These are phyloP conservation scores for Myanophis thanlyinensis DNA, from an alignment of 2,113 vertebrate species.

Conservation along the genomic window DNA sequence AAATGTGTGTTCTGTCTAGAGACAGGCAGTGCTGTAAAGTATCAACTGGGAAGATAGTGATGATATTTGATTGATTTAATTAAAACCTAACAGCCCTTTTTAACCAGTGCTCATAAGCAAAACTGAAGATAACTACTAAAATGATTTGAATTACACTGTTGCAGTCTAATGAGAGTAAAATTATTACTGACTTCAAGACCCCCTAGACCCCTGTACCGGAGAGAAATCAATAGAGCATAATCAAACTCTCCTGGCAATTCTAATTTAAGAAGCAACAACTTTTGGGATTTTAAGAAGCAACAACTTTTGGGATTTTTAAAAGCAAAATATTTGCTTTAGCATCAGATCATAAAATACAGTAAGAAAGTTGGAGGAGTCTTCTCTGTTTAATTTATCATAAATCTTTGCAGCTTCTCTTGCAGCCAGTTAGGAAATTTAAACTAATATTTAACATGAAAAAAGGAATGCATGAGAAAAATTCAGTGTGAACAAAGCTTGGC, in stretches of 20 bases:
- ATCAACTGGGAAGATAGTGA: background rate
- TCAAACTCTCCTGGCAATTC: background rate
- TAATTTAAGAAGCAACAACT: background rate
- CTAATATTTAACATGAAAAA: background rate
- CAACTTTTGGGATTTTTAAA: background rate
- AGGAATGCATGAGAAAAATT: background rate
- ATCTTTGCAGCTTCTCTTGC: background rate
- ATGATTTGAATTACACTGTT: background rate
- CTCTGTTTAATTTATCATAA: background rate
- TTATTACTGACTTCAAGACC: slow-evolving; percentile 10
- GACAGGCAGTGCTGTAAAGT: background rate
- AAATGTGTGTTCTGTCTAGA: background rate
- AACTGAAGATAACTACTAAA: background rate
- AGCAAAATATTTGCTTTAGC: background rate
- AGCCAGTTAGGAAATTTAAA: background rate
- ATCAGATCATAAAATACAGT: background rate
- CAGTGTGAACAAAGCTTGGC: background rate
- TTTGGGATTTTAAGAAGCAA: background rate
- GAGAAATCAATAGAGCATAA: slow-evolving; percentile 8
- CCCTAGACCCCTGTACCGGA: background rate
- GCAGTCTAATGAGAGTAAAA: background rate
- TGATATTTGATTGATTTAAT: slow-evolving; percentile 14
- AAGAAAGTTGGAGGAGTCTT: background rate
- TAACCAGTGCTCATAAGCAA: background rate
- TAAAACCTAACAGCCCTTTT: background rate